These are phyloP conservation scores for Takifugu rubripes DNA, from an alignment of 2,797 vertebrate species.

Conservation along the genomic window DNA sequence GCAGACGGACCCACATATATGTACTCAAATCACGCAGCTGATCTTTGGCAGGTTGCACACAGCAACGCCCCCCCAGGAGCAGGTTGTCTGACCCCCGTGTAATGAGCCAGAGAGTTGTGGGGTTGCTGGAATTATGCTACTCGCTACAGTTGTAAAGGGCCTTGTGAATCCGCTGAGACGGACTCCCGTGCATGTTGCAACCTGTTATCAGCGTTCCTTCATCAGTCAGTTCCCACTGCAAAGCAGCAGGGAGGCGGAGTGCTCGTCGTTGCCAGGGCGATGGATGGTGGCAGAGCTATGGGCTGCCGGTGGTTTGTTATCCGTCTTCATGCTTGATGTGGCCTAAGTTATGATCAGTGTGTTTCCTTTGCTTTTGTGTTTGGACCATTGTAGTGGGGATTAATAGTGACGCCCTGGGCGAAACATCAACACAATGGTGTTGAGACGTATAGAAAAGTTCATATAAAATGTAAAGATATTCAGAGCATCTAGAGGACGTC, in stretches of 20 bases:
- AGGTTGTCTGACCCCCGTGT: constrained; percentile 42
- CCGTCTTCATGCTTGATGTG: constrained; percentile 34
- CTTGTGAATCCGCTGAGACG: constrained; percentile 28
- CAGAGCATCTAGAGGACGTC: neutral
- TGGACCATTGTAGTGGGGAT: too few relatives aligned
- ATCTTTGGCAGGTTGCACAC: constrained; percentile 49
- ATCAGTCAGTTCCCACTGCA: constrained; percentile 18
- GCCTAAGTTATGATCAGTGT: constrained; percentile 12
- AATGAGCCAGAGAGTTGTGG: constrained; percentile 41
- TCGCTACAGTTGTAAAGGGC: constrained; percentile 45
- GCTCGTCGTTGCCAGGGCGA: constrained; percentile 41
- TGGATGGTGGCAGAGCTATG: constrained; percentile 6
- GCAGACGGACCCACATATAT: constrained; percentile 2
- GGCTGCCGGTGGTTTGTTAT: constrained; percentile 44
- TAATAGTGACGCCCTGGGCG: too few relatives aligned
- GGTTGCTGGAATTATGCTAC: constrained; percentile 1
- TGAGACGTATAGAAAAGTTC: too few relatives aligned
- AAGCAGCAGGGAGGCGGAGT: constrained; percentile 14
- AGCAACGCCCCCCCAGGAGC: constrained; percentile 19
- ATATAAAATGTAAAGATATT: too few relatives aligned
- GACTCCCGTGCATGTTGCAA: constrained; percentile 17
- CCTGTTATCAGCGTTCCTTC: constrained; percentile 15
- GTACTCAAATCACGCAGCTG: constrained; percentile 34
- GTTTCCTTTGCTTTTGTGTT: too few relatives aligned
- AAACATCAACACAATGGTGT: too few relatives aligned